Conservation (phyloP, 2,888 invertebrate genomes). For the Ditula angustiorana region DNA sequence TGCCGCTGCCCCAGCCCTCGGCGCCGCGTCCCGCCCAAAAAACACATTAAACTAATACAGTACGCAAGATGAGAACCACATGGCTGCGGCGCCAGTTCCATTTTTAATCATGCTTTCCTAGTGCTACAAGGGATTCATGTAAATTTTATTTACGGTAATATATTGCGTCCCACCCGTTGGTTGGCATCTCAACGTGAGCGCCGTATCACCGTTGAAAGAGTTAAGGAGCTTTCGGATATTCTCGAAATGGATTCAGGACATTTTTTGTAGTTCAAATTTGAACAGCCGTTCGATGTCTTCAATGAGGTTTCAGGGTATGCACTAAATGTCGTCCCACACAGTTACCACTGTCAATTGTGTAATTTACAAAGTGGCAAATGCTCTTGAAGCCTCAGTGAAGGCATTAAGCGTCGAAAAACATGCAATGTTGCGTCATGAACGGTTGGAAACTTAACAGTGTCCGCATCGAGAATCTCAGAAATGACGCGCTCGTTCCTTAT, state of each 20-base stretch:
- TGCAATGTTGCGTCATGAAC: neutral
- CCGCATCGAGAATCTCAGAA: neutral
- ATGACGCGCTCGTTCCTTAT: constrained; percentile 1
- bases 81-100: neutral
- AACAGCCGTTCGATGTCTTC: neutral
- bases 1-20: constrained; percentile 52
- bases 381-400: neutral
- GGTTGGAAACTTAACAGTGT: neutral
- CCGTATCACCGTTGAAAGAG: neutral
- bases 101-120: neutral
- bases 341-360: neutral
- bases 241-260: neutral
- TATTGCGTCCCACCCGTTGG: neutral
- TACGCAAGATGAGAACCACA: no score
- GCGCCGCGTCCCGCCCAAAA: constrained; percentile 44
- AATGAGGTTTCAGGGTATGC: neutral
- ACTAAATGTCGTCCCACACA: neutral
- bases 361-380: neutral
- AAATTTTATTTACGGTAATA: neutral
- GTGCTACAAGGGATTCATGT: constrained; percentile 1
- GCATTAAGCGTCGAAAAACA: neutral
- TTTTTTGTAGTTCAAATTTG: neutral
- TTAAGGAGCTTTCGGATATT: neutral
- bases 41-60: constrained; percentile 1
- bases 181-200: neutral